phyloP scores from a whole-genome alignment of 2,797 vertebrate species.

The Acipenser ruthenus region DNA sequence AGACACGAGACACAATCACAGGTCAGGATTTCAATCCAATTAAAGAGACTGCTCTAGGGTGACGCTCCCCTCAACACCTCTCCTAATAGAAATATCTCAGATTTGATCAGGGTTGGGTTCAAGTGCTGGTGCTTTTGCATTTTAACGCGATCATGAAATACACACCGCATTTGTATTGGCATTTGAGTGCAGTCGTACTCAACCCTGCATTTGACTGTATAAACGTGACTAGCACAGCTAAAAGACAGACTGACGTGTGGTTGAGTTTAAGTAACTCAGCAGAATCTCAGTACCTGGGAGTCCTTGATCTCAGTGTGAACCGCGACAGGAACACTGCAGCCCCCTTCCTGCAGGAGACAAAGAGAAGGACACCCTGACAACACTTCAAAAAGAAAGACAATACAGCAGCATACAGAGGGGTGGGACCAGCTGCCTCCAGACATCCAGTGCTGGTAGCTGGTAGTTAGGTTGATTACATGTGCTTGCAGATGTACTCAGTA shows the following conservation, averaged over 20 bases:
- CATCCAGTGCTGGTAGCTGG: background rate
- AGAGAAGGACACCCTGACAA: conserved; percentile 7
- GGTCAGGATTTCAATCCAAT: background rate
- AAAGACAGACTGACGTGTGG: too few species aligned
- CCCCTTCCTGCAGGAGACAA: conserved; percentile 74
- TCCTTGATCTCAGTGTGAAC: conserved; percentile 75
- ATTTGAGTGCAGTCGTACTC: too few species aligned
- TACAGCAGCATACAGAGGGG: background rate
- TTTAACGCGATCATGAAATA: too few species aligned
- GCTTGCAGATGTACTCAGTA: too few species aligned
- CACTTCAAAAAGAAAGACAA: background rate
- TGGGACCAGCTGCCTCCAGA: background rate
- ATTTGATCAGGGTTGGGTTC: background rate
- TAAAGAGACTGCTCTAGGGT: background rate
- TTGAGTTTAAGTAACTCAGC: too few species aligned
- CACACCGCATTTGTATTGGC: too few species aligned
- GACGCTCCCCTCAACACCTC: too few species aligned
- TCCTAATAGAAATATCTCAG: too few species aligned
- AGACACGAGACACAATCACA: background rate
- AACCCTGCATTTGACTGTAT: too few species aligned
- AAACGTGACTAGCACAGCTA: too few species aligned
- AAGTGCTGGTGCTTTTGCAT: too few species aligned
- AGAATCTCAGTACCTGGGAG: conserved; percentile 62
- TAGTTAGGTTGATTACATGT: too few species aligned
- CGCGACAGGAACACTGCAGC: conserved; percentile 92